Base-by-base conservation (phyloP, 2,888 invertebrate species). In the Heteropelma amictum region DNA sequence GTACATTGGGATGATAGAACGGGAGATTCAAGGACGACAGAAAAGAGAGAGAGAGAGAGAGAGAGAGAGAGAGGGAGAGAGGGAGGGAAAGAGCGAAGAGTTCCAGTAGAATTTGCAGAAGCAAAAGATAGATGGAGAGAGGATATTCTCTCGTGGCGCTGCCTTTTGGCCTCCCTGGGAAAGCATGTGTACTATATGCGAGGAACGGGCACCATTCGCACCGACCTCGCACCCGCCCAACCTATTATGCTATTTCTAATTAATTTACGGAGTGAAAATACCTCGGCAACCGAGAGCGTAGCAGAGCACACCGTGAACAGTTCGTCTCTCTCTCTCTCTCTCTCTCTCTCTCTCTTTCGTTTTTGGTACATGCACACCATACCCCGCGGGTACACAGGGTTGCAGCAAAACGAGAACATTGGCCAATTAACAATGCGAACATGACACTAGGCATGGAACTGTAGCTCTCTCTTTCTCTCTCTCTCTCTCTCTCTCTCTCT, bases 391-490 rank as follows among this genome's bases (percentile, higher is more conserved):
- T 68, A 79, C 78, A 80, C 76, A 77, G 72, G 77, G 56, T 70
- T 74, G 70, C 70, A 65, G 70, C 76, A 78, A 80, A 77, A 79
- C 71, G 78, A 78, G 77, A 80, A 81, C 81, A 79, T 72, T 72
- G 79, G 83, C 83, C 85, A 86, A 86, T 86, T 86, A 86, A 86
- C 84, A 85, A 85, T 84, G 84, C 84, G 84, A 83, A 83, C 82
- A 82, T 84, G 84, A 84, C 84, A 85, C 81, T 79, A 77, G 78
- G 53, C 76, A 45, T 76, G 51, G 72, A 58, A 68, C 71, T 58
- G 67, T 49, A 67, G 56, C 71, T 51, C 53, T 47, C 51, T 38
- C 49, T 45, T 49, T 42, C 30, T 19, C 33, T 23, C 23, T 40
- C 17, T n/a, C 28, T 2, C 10, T 21, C 61, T 3, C 8, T 60